A percentile compares a stretch with the other conserved stretches of the same genome.
phyloP scores from a whole-genome alignment of 2,888 invertebrate species.

The Aquatica leii region DNA sequence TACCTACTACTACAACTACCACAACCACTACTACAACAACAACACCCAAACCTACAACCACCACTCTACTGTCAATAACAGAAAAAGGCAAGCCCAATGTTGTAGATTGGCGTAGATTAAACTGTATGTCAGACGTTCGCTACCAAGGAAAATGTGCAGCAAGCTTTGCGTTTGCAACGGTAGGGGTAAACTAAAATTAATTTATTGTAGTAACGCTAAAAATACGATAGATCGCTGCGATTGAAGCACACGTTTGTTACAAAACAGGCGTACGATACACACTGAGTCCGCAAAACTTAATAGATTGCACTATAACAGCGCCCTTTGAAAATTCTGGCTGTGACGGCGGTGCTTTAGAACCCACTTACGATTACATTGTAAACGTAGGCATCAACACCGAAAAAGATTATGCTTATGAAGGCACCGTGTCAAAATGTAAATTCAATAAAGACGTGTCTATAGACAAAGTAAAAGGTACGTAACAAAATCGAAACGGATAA shows the following conservation, averaged over 20 bases:
- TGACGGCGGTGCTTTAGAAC: constrained; percentile 84
- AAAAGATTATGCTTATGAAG: constrained; percentile 85
- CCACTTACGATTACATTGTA: constrained; percentile 84
- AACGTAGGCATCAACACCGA: constrained; percentile 92
- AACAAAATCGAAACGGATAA: no score
- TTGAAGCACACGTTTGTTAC: constrained; percentile 91
- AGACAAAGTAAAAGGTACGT: constrained; percentile 76
- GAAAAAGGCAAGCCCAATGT: neutral
- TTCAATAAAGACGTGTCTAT: constrained; percentile 73
- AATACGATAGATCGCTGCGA: constrained; percentile 77
- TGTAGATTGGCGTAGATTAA: constrained; percentile 9
- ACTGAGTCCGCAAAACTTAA: constrained; percentile 90
- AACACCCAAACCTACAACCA: neutral
- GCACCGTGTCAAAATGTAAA: constrained; percentile 74
- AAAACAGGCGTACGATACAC: constrained; percentile 79
- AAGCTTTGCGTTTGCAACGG: constrained; percentile 4
- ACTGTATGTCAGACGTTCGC: neutral
- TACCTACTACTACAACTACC: neutral
- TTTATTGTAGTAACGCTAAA: no score
- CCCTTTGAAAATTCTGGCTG: constrained; percentile 90
- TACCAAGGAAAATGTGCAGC: constrained; percentile 2
- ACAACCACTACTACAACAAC: neutral
- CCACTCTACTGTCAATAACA: constrained; percentile 1
- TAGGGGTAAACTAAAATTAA: no score
- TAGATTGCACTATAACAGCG: constrained; percentile 77